Percentiles rank a stretch among this genome's conserved stretches.
Conservation (phyloP, 2,888 invertebrate genomes). For the Ophion costatus region DNA sequence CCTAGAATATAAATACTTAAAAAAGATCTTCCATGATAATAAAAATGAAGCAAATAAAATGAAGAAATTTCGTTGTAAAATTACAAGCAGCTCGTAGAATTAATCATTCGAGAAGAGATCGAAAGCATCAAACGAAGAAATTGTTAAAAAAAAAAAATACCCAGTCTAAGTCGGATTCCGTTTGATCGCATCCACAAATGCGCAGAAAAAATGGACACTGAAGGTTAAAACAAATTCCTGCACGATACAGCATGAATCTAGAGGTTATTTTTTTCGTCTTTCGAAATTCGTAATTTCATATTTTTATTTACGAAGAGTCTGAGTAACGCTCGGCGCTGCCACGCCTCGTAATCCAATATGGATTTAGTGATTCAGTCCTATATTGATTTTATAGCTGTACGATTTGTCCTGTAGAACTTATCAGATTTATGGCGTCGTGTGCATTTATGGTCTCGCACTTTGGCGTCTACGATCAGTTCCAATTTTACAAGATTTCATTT, state of each 20-base stretch:
- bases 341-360: background rate
- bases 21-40: too few species aligned
- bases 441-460: too few species aligned
- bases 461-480: too few species aligned
- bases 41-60: too few species aligned
- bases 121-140: background rate
- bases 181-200: background rate
- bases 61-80: too few species aligned
- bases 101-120: too few species aligned
- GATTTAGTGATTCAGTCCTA: conserved; percentile 11
- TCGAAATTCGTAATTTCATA: background rate
- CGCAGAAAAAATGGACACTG: background rate
- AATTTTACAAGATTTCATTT: too few species aligned
- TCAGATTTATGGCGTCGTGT: too few species aligned
- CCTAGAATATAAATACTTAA: too few species aligned
- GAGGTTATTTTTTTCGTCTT: background rate
- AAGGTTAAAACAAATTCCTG: background rate
- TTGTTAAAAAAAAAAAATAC: background rate
- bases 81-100: too few species aligned
- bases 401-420: too few species aligned
- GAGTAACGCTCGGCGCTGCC: background rate
- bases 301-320: background rate
- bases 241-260: background rate
- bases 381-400: background rate
- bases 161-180: background rate